A percentile compares a stretch with the other conserved stretches of the same genome.
These are phyloP conservation scores for Tichodroma muraria DNA, from an alignment of 2,113 vertebrate genomes.

Conservation along the genomic window DNA sequence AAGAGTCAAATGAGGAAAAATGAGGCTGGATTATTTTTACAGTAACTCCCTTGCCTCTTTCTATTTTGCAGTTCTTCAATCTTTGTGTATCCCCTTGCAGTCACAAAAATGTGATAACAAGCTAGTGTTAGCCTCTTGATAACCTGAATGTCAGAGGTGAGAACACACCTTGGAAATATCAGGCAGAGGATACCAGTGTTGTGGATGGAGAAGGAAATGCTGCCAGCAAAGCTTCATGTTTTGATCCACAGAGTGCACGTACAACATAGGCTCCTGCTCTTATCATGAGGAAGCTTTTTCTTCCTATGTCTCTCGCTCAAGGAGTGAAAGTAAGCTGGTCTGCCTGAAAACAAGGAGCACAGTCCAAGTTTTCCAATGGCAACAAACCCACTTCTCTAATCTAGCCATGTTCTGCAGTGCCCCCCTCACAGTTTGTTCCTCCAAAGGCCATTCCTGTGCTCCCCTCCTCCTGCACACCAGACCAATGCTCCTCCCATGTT, in stretches of 20 bases:
- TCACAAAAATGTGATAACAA: not conserved
- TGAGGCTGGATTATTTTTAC: not conserved
- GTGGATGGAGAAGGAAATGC: not conserved
- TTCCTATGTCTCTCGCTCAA: not conserved
- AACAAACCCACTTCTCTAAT: not conserved
- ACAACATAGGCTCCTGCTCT: not conserved
- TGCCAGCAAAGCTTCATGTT: not conserved
- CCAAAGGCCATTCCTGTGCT: not conserved
- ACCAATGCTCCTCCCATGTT: not conserved
- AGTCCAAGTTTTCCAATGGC: not conserved
- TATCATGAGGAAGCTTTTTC: not conserved
- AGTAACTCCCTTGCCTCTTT: not conserved
- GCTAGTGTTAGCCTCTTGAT: not conserved
- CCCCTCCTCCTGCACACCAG: not conserved
- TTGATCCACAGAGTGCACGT: rapidly evolving
- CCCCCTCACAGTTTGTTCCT: rapidly evolving
- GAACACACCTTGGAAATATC: not conserved
- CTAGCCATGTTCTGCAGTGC: not conserved
- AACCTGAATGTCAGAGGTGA: not conserved
- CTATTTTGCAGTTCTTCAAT: not conserved
- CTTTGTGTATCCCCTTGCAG: not conserved
- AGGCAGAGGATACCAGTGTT: rapidly evolving
- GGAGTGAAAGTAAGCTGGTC: not conserved
- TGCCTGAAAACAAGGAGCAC: not conserved
- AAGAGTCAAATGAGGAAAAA: not conserved